phyloP scores from a whole-genome alignment of 2,113 vertebrate species.

The Myotis davidii region DNA sequence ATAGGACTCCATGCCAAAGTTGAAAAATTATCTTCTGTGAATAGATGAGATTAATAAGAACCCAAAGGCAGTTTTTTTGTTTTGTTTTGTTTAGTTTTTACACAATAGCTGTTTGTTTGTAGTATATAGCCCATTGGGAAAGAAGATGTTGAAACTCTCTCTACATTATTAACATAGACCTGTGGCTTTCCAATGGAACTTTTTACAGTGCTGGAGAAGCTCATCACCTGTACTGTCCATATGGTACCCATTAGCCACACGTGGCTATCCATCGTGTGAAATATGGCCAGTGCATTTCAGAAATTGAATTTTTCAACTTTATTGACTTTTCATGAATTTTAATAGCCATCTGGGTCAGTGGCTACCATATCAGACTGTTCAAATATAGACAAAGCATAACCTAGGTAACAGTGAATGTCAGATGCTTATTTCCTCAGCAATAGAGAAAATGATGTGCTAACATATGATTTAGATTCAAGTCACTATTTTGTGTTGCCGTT shows the following conservation, averaged over 20 bases:
- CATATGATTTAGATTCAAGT: neutral
- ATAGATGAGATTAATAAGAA: conserved; percentile 5
- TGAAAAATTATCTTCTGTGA: neutral
- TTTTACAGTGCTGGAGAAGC: neutral
- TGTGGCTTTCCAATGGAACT: neutral
- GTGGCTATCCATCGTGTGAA: neutral
- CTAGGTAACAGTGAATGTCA: neutral
- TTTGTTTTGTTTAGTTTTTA: neutral
- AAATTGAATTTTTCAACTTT: neutral
- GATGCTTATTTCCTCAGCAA: neutral
- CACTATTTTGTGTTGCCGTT: neutral
- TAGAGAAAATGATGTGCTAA: neutral
- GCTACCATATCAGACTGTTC: neutral
- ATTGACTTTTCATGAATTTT: neutral
- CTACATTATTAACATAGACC: neutral
- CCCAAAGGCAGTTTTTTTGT: neutral
- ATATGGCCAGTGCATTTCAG: neutral
- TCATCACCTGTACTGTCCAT: neutral
- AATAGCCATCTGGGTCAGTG: neutral
- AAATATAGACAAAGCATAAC: neutral
- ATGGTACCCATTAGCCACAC: neutral
- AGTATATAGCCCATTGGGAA: neutral
- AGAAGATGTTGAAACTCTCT: neutral
- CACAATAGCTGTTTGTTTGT: neutral
- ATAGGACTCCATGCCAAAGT: neutral